Evolutionary conservation across 2,888 invertebrate genomes (phyloP), one percentile per base, ranked within the genome.

Genomic region (Alcis repandata): DNA sequence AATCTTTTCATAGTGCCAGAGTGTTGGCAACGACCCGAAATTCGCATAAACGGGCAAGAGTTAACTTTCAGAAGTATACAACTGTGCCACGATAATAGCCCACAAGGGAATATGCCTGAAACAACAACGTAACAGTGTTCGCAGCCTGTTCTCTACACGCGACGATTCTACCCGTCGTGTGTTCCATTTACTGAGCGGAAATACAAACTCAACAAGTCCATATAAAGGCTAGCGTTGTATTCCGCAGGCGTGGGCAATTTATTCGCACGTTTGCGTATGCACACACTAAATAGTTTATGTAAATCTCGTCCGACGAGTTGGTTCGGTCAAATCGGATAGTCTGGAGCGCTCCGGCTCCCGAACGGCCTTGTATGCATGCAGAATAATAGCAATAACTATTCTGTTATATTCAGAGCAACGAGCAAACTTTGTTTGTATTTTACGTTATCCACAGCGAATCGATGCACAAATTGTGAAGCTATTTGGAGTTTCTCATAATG

Each of bases 241-340:
- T 66, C 52, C 68, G 67, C 59, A 58, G 64, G 62, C 62, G 70
- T 72, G 64, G 69, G 65, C 68, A 76, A 75, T 82, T 77, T 76
- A 79, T 77, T 78, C 74, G 60, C 64, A 58, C 74, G 75, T 77
- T 80, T 78, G 77, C 70, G 73, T 80, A 79, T 80, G 79, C 79
- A 76, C 76, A 78, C 73, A 71, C 71, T 67, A 80, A 84, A 82
- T 79, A 76, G 76, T 79, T 82, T 79, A 82, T 83, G 80, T 76
- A 81, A 80, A 85, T 80, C 71, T 60, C 57, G 45, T 36, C 67
- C 61, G 64, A 59, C 69, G 71, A 76, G 70, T 72, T 76, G 70
- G 63, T 48, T 20, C 57, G 17, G 70, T 70, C 68, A 75, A 80
- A 77, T 74, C 74, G 70, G 66, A 70, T 73, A 60, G 69, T 48